Evolutionary conservation across 2,113 vertebrate genomes (phyloP).

Genomic region (Scomber scombrus): DNA sequence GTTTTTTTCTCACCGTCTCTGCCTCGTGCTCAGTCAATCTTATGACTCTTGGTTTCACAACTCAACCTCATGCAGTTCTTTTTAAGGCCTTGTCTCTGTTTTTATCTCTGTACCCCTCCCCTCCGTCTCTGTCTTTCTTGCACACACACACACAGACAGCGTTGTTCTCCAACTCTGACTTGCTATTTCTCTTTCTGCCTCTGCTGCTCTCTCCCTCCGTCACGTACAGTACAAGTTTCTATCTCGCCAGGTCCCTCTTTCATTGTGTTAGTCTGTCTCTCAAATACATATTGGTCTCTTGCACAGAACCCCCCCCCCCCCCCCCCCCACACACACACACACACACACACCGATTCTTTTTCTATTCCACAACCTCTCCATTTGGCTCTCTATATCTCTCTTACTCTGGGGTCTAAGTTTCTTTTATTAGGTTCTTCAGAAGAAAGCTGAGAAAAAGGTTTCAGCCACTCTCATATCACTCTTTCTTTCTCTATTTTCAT

Average conservation of each 20-base stretch:
- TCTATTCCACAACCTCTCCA: conserved; percentile 50
- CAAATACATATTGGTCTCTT: conserved; percentile 42
- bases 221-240: conserved; percentile 40
- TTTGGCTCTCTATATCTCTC: conserved; percentile 47
- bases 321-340: too few relatives aligned
- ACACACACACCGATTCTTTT: conserved; percentile 23
- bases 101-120: conserved; percentile 51
- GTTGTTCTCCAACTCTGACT: conserved; percentile 63
- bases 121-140: conserved; percentile 55
- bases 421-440: conserved; percentile 61
- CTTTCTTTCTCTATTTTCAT: conserved; percentile 43
- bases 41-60: conserved; percentile 35
- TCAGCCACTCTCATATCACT: conserved; percentile 31
- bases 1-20: not conserved
- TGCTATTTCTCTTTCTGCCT: conserved; percentile 42
- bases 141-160: conserved; percentile 39
- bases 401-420: conserved; percentile 54
- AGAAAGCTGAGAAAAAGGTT: conserved; percentile 17
- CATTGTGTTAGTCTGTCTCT: conserved; percentile 38
- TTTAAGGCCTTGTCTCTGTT: conserved; percentile 52
- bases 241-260: conserved; percentile 36
- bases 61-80: conserved; percentile 37
- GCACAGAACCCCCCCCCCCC: conserved; percentile 2
- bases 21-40: conserved; percentile 36
- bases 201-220: conserved; percentile 27